These are phyloP conservation scores for Sitta europaea DNA, from an alignment of 2,113 vertebrate species.

Conservation along the genomic window DNA sequence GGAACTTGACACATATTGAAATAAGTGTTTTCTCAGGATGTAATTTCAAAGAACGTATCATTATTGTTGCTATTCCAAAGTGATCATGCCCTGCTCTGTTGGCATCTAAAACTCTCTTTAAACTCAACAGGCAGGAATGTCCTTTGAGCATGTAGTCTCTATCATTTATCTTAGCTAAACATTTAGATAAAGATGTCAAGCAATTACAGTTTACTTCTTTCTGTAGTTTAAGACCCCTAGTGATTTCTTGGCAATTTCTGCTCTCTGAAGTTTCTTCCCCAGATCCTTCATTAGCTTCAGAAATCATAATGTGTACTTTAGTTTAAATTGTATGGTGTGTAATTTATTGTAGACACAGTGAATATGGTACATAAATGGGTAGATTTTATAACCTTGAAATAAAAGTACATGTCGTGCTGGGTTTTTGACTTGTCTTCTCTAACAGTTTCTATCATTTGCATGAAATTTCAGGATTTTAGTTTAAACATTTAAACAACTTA, in stretches of 20 bases:
- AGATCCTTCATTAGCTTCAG: neutral
- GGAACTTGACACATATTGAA: neutral
- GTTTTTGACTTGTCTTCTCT: neutral
- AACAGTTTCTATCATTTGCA: neutral
- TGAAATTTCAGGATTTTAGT: neutral
- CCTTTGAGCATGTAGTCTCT: neutral
- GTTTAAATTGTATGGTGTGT: neutral
- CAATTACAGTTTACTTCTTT: neutral
- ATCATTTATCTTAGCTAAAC: neutral
- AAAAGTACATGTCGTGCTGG: neutral
- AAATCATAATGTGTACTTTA: neutral
- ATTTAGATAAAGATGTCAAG: neutral
- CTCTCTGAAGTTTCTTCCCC: neutral
- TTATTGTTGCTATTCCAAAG: neutral
- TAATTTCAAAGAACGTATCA: neutral
- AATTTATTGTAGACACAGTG: neutral
- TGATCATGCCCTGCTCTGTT: neutral
- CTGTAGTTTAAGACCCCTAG: neutral
- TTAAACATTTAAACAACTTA: neutral
- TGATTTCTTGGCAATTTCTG: neutral
- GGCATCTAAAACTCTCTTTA: neutral
- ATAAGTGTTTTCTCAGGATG: neutral
- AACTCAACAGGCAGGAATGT: neutral
- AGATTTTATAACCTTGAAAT: constrained; percentile 2
- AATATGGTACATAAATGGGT: neutral